Evolutionary conservation across 2,888 invertebrate genomes (phyloP), one percentile per base, ranked within the genome.

Genomic region (Chloroclysta siterata): DNA sequence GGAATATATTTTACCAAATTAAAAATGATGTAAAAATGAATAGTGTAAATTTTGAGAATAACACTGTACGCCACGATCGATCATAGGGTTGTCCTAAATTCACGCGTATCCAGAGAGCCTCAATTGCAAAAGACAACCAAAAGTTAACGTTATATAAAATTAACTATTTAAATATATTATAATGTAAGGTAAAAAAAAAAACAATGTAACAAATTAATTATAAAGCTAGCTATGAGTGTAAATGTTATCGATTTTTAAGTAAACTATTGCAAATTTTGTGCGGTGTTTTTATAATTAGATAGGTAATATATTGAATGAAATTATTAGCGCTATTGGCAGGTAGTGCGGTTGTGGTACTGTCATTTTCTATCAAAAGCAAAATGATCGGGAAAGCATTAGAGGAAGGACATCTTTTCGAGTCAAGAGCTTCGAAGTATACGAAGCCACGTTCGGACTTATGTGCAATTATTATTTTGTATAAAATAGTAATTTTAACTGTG

Each of bases 281-380:
- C 91, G 89, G 89, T 88, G 91, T 93, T 93, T 93, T 93, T 92
- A 90, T 92, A 93, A 90, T 91, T 93, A 93, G 93, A 91, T 93
- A 93, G 93, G 93, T 92, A 93, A 93, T 93, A 93, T 93, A 93
- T 93, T 93, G 92, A 93, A 93, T 89, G 92, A 90, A 90, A 91
- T 91, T 88, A 90, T 88, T 89, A 88, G 88, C 85, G 88, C 85
- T 87, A 83, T 82, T 82, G 88, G 86, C 83, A 84, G 83, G 81
- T 82, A 83, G 83, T 81, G 83, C 80, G 85, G 83, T 81, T 82
- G 84, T 83, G 82, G 81, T 80, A 74, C 76, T 79, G 77, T 79
- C 83, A 81, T 78, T 75, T 75, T 80, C 77, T 79, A 75, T 75
- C 80, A 76, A 71, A 72, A 76, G 71, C 66, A 69, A 69, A 73